A percentile compares a stretch with the other conserved stretches of the same genome.
These are phyloP conservation scores for Benitochromis conjunctus DNA, from an alignment of 2,113 vertebrate species.

Conservation along the genomic window DNA sequence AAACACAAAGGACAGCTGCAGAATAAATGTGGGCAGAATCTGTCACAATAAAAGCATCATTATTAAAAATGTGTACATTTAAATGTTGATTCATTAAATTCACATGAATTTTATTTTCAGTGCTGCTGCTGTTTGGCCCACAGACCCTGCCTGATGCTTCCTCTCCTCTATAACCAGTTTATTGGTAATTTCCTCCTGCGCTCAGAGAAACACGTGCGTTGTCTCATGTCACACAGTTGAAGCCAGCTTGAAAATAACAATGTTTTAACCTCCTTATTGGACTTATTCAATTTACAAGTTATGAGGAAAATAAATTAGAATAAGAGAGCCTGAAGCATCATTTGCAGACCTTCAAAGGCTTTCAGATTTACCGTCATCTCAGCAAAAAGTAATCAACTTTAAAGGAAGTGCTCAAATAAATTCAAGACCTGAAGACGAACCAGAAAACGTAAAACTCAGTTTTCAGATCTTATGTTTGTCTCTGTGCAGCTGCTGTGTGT, in stretches of 20 bases:
- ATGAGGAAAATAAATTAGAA: conserved; percentile 28
- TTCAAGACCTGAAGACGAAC: not conserved
- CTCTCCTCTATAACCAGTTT: not conserved
- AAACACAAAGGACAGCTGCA: no score
- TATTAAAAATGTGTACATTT: not conserved
- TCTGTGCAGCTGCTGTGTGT: not conserved
- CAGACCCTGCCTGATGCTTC: not conserved
- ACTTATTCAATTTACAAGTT: not conserved
- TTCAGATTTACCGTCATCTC: not conserved
- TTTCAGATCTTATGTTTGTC: not conserved
- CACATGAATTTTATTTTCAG: not conserved
- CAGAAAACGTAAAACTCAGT: not conserved
- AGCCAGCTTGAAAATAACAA: not conserved
- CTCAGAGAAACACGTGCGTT: not conserved
- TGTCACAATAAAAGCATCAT: not conserved
- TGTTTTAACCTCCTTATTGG: not conserved
- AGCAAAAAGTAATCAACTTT: not conserved
- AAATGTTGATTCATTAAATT: not conserved
- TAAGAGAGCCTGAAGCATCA: not conserved
- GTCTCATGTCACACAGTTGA: not conserved
- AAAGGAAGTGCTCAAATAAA: not conserved
- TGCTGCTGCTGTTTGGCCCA: not conserved
- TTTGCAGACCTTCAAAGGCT: not conserved
- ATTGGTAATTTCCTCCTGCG: not conserved
- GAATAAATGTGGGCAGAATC: not conserved